These are phyloP conservation scores for Tyrophagus putrescentiae DNA, from an alignment of 1,140 invertebrate genomes.

Conservation along the genomic window DNA sequence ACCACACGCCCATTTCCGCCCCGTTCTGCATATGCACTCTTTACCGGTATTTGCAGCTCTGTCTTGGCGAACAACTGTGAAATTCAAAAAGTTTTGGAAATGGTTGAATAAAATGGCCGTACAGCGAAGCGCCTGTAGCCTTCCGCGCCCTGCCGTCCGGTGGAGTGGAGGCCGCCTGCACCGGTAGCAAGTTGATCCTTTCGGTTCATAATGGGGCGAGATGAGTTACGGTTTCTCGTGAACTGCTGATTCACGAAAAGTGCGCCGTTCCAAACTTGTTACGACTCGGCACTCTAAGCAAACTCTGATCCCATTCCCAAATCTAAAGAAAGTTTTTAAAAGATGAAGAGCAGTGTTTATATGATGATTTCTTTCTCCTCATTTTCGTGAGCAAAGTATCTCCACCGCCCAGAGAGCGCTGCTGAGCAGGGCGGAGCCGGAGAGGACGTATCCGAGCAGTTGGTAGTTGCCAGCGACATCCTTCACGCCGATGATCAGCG, in stretches of 20 bases:
- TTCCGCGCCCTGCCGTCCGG: not conserved
- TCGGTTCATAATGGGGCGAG: slow-evolving; percentile 10
- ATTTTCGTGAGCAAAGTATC: not conserved
- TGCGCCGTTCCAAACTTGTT: slow-evolving; percentile 2
- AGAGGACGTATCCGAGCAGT: slow-evolving; percentile 6
- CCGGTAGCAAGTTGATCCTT: not conserved
- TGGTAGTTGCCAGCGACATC: slow-evolving; percentile 6
- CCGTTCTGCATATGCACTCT: not conserved
- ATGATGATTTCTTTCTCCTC: not conserved
- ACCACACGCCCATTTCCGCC: too few relatives aligned
- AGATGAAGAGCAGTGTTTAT: not conserved
- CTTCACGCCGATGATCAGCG: slow-evolving; percentile 24
- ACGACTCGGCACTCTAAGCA: not conserved
- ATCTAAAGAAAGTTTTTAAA: not conserved
- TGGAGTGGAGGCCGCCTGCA: too few relatives aligned
- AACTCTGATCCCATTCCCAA: slow-evolving; percentile 15
- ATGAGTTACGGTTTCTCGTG: not conserved
- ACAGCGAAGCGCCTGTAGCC: not conserved
- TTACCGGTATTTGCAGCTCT: not conserved
- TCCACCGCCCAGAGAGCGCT: not conserved
- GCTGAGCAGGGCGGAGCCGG: not conserved
- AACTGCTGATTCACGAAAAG: slow-evolving; percentile 6
- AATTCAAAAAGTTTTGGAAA: too few relatives aligned
- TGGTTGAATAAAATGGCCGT: too few relatives aligned
- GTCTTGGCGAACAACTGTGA: not conserved